Evolutionary conservation across 2,797 vertebrate species (phyloP).

Genomic region (Sternotherus odoratus): DNA sequence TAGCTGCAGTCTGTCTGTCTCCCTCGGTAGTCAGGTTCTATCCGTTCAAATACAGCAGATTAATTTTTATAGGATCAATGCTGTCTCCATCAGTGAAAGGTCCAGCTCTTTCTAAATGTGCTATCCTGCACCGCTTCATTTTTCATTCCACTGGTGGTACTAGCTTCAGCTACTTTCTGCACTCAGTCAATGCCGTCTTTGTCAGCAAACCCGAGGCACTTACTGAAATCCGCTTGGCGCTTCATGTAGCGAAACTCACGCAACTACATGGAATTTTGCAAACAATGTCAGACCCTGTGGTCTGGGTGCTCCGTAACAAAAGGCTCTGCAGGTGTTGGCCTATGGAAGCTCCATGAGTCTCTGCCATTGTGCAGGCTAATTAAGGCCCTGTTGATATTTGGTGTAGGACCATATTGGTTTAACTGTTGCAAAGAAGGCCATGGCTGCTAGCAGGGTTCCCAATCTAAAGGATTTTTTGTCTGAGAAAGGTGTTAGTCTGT

Average conservation of each 20-base stretch:
- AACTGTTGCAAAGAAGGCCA: fast-evolving
- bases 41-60: conserved; percentile 7
- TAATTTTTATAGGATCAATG: conserved; percentile 62
- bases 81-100: conserved; percentile 7
- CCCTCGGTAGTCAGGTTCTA: conserved; percentile 1
- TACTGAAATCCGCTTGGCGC: not conserved
- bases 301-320: not conserved
- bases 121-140: not conserved
- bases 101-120: not conserved
- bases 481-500: not conserved
- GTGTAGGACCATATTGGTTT: not conserved
- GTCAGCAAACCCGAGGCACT: not conserved
- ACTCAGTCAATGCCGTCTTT: not conserved
- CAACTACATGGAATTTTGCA: not conserved
- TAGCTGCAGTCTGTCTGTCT: conserved; percentile 4
- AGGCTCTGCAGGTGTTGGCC: not conserved
- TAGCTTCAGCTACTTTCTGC: not conserved
- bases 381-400: not conserved
- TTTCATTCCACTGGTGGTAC: not conserved
- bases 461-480: not conserved
- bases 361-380: not conserved
- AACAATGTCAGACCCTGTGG: not conserved
- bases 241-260: too few relatives aligned
- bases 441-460: not conserved
- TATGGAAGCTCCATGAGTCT: not conserved